Evolutionary conservation across 1,140 invertebrate species (phyloP).

Genomic region (Diorhabda elongata): DNA sequence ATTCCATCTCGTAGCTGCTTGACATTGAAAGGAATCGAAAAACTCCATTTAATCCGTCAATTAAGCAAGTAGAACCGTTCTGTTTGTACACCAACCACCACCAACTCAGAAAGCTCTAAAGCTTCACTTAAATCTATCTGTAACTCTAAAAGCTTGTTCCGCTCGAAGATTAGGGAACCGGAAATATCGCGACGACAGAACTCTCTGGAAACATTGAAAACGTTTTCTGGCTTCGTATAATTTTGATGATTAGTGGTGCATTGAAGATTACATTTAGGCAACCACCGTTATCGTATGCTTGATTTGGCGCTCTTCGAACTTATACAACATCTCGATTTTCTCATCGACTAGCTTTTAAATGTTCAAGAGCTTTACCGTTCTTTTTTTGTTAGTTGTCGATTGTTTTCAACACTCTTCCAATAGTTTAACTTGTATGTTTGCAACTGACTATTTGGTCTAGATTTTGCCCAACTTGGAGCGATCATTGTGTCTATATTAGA

Average conservation of each 20-base stretch:
- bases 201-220: conserved; percentile 2
- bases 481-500: no score
- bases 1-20: neutral
- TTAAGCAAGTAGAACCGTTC: neutral
- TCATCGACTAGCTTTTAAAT: neutral
- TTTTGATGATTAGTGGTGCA: conserved; percentile 8
- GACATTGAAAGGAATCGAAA: neutral
- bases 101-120: neutral
- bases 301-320: neutral
- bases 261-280: conserved; percentile 12
- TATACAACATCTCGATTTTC: neutral
- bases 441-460: no score
- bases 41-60: conserved; percentile 1
- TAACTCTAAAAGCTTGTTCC: conserved; percentile 9
- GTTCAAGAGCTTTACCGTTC: neutral
- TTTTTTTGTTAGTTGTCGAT: no score
- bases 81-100: neutral
- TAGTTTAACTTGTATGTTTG: no score
- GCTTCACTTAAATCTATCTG: neutral
- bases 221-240: conserved; percentile 9
- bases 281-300: neutral
- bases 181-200: neutral
- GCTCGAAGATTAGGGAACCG: conserved; percentile 1
- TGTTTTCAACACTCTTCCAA: no score
- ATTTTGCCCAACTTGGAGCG: no score